Conservation (phyloP, 1,140 invertebrate genomes). For the Cecropterus lyciades region DNA sequence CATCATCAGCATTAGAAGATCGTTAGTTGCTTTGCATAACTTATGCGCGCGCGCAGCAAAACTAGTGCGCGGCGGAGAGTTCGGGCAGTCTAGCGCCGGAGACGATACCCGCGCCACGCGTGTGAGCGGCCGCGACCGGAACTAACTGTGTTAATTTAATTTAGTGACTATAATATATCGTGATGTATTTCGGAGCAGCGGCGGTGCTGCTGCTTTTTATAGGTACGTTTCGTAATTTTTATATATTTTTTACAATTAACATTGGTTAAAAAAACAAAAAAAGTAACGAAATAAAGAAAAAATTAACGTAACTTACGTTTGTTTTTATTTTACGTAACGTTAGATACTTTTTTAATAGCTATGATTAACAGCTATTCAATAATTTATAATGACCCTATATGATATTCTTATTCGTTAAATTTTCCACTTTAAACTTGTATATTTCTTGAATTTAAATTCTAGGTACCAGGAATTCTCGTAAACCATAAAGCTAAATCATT, state of each 20-base stretch:
- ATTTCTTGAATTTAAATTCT: too few relatives aligned
- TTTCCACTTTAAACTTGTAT: too few relatives aligned
- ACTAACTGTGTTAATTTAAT: constrained; percentile 18
- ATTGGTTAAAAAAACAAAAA: too few relatives aligned
- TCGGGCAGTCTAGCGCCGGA: constrained; percentile 35
- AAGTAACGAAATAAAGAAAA: too few relatives aligned
- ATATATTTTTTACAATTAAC: not conserved
- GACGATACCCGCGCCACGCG: constrained; percentile 29
- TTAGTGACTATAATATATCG: constrained; percentile 17
- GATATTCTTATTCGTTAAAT: too few relatives aligned
- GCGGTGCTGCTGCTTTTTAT: constrained; percentile 35
- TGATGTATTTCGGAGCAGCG: constrained; percentile 35
- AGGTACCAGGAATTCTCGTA: too few relatives aligned
- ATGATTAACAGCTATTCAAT: too few relatives aligned
- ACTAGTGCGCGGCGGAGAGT: constrained; percentile 9
- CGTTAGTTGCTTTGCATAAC: constrained; percentile 18
- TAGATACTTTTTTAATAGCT: too few relatives aligned
- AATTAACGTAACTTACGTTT: too few relatives aligned
- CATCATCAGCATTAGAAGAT: constrained; percentile 10
- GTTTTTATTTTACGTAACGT: too few relatives aligned
- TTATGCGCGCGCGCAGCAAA: constrained; percentile 43
- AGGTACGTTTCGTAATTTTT: constrained; percentile 16
- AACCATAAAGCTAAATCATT: constrained; percentile 16
- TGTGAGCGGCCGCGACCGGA: constrained; percentile 3
- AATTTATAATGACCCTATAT: too few relatives aligned